Base-by-base conservation (phyloP, 2,113 vertebrate genomes). In the Papio anubis region DNA sequence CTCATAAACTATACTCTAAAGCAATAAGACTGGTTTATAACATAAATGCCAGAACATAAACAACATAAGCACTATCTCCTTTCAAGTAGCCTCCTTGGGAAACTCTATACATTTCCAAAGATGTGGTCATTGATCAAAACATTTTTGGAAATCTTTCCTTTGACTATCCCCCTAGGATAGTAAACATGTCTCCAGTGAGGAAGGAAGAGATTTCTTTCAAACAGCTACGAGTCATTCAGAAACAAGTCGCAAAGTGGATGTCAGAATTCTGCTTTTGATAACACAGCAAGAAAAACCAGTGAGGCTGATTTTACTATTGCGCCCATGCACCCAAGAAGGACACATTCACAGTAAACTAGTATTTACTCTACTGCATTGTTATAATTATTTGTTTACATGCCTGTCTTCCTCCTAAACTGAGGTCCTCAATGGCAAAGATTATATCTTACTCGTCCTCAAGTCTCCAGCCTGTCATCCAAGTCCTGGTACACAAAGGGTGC, bases 141-240 rank as follows among this genome's bases (percentile, higher is more conserved):
- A 43, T 76, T 97, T 97, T 92, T 93, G 52, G 78, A 87, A 83
- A 88, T 21, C 45, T 25, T 79, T 90, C 61, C 83, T 97, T 75
- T 86, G 43, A 84, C 50, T 80, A 52, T 94, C 78, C 83, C 94
- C 81, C 89, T 75, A 25, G 89, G 12, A 21, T 81, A 50, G 82
- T 96, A 98, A 91, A 91, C 45, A 68, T 21, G 75, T 55, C 89
- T 91, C 23, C 68, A 9, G 35, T 32, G 30, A 66, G 21, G 57
- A 32, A 93, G 61, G 70, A 82, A 64, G 45, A 81, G 52, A 89
- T 90, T 93, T 90, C 78, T 96, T 68, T 86, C 55, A 80, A 94
- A 94, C 48, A 81, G 64, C 90, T 48, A 90, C 85, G 52, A 95
- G 76, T 85, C 84, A 92, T 48, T 96, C 61, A 81, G 52, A 91